A percentile compares a stretch with the other conserved stretches of the same genome.
phyloP scores from a whole-genome alignment of 2,113 vertebrate genomes.

The Pyxicephalus adspersus region DNA sequence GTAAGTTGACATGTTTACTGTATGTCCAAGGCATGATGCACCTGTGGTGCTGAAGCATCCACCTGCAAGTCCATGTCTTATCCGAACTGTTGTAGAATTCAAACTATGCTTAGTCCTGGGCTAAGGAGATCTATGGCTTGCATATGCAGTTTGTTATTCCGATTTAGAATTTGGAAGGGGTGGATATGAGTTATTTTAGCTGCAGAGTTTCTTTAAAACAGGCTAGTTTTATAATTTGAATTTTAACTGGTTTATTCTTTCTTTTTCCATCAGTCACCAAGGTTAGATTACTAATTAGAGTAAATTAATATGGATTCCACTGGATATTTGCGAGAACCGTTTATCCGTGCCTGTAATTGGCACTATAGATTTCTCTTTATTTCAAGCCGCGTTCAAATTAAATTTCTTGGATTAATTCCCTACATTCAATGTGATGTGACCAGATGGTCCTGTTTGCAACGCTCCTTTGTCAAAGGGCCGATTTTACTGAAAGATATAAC shows the following conservation, averaged over 20 bases:
- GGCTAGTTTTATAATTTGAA: background rate
- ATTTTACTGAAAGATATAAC: constrained; percentile 15
- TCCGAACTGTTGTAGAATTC: too few relatives aligned
- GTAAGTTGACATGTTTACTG: too few relatives aligned
- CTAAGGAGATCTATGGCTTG: too few relatives aligned
- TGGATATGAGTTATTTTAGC: too few relatives aligned
- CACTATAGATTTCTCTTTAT: constrained; percentile 40
- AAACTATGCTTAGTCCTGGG: too few relatives aligned
- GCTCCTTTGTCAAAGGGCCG: constrained; percentile 33
- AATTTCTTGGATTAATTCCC: constrained; percentile 48
- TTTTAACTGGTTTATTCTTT: background rate
- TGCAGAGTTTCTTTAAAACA: background rate
- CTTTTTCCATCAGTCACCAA: background rate
- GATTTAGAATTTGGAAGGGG: too few relatives aligned
- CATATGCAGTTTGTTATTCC: too few relatives aligned
- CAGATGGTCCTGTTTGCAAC: constrained; percentile 48
- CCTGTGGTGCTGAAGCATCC: too few relatives aligned
- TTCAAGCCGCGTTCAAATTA: constrained; percentile 41
- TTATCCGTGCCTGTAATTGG: constrained; percentile 12
- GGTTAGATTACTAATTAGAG: background rate
- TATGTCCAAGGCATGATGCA: too few relatives aligned
- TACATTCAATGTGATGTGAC: constrained; percentile 43
- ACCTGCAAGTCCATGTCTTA: too few relatives aligned
- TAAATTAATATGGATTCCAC: background rate
- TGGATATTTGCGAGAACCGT: background rate